phyloP scores from a whole-genome alignment of 2,113 vertebrate species.

The Pungitius pungitius region DNA sequence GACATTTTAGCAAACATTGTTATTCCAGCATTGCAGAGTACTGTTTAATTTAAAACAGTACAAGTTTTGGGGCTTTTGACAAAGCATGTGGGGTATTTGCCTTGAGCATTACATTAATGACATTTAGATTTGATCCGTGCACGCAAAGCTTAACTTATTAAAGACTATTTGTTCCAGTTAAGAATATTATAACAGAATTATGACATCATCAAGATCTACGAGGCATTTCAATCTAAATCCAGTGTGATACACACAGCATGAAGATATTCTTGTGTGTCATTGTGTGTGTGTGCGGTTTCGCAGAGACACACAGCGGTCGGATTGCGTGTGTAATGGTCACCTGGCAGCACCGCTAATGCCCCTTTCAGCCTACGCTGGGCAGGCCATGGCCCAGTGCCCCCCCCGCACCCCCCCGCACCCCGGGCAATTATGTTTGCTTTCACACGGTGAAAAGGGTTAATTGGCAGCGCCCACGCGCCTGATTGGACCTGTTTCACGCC shows the following conservation, averaged over 20 bases:
- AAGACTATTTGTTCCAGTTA: conserved; percentile 48
- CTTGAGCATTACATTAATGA: conserved; percentile 48
- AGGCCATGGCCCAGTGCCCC: conserved; percentile 72
- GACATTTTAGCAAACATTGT: conserved; percentile 16
- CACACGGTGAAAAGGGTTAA: conserved; percentile 83
- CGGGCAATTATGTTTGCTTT: conserved; percentile 82
- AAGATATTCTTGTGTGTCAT: conserved; percentile 41
- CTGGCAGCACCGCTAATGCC: conserved; percentile 75
- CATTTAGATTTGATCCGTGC: conserved; percentile 51
- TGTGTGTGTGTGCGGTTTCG: conserved; percentile 74
- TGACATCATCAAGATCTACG: not conserved
- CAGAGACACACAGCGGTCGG: conserved; percentile 70
- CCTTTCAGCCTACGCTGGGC: conserved; percentile 76
- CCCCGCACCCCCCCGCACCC: conserved; percentile 69
- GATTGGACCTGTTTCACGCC: conserved; percentile 84
- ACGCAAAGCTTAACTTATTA: conserved; percentile 49
- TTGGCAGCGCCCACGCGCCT: conserved; percentile 81
- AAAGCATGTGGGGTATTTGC: conserved; percentile 49
- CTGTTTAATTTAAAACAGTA: conserved; percentile 38
- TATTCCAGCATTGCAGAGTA: conserved; percentile 29
- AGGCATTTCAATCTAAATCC: conserved; percentile 19
- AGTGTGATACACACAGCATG: conserved; percentile 19
- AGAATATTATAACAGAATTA: conserved; percentile 11
- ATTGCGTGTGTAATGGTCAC: conserved; percentile 77
- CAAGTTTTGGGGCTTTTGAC: conserved; percentile 45